Evolutionary conservation across 2,888 invertebrate genomes (phyloP), one percentile per base, ranked within the genome.

Genomic region (Minunthozetes semirufus): DNA sequence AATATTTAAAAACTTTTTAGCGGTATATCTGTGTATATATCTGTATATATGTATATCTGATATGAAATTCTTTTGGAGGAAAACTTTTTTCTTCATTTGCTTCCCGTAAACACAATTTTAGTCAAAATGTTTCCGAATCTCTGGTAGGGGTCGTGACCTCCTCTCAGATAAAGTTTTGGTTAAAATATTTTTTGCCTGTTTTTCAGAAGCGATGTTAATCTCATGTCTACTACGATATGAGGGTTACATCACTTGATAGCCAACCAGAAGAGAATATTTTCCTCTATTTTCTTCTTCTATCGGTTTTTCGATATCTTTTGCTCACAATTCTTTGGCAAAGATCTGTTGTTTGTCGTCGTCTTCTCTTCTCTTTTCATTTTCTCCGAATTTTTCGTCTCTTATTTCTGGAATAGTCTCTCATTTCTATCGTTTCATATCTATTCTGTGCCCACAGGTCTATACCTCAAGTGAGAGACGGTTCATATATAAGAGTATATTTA

Each of bases 361-460:
- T 48, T 48, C n/a, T 19, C 6, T 53, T 53, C 11, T 22, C 25
- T 56, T 56, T 22, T 56, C 22, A 22, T 22, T 22, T 25, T 33
- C 33, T 33, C 22, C 19, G 11, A 5, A 19, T 15, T 17, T 22
- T 17, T 29, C 63, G 25, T 63, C 63, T 33, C 63, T n/a, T 29
- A 38, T 15, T 63, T 63, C 19, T 27, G 33, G 15, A 29, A n/a
- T 33, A 33, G 27, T n/a, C 63, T 33, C 33, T 27, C 17, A 17
- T 27, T n/a, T 27, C 25, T 19, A 22, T 56, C 56, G 25, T 56
- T 56, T 11, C 63, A 29, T 6, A 22, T 17, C 29, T 27, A 33
- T 56, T 56, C 22, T 33, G 38, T 63, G 63, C 63, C 63, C 63
- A 63, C 63, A 63, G 63, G 63, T 33, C 63, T 63, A 17, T 38